Evolutionary conservation across 2,888 invertebrate genomes (phyloP).

Genomic region (Spodoptera picta): DNA sequence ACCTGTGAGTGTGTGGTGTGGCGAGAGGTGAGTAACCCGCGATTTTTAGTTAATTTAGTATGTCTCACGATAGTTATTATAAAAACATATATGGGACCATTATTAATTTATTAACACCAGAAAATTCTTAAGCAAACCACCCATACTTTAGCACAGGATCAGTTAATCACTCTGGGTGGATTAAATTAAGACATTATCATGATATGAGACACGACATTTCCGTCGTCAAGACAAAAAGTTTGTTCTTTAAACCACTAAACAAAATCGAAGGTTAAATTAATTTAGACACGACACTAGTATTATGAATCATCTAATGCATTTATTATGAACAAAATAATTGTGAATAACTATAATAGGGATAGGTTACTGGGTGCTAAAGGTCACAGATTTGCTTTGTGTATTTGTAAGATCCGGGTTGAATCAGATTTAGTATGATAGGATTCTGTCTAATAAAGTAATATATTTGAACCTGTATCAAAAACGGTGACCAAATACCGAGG

Average conservation of each 20-base stretch:
- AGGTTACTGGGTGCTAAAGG: too few species aligned
- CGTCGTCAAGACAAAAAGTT: slow-evolving; percentile 59
- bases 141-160: slow-evolving; percentile 15
- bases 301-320: slow-evolving; percentile 56
- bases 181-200: slow-evolving; percentile 63
- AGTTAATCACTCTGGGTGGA: slow-evolving; percentile 51
- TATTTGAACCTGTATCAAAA: too few species aligned
- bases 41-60: too few species aligned
- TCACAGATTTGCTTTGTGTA: not conserved
- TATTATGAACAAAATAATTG: slow-evolving; percentile 34
- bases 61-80: too few species aligned
- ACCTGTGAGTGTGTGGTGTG: too few species aligned
- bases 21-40: too few species aligned
- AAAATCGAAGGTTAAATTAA: slow-evolving; percentile 56
- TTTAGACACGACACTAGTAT: slow-evolving; percentile 36
- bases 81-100: too few species aligned
- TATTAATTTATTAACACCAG: too few species aligned
- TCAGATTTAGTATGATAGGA: too few species aligned
- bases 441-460: too few species aligned
- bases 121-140: slow-evolving; percentile 5
- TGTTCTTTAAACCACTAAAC: slow-evolving; percentile 50
- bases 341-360: slow-evolving; percentile 22
- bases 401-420: not conserved
- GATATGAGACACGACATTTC: slow-evolving; percentile 61
- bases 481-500: too few species aligned